phyloP scores from a whole-genome alignment of 2,888 invertebrate genomes.

The Andrena haemorrhoa region DNA sequence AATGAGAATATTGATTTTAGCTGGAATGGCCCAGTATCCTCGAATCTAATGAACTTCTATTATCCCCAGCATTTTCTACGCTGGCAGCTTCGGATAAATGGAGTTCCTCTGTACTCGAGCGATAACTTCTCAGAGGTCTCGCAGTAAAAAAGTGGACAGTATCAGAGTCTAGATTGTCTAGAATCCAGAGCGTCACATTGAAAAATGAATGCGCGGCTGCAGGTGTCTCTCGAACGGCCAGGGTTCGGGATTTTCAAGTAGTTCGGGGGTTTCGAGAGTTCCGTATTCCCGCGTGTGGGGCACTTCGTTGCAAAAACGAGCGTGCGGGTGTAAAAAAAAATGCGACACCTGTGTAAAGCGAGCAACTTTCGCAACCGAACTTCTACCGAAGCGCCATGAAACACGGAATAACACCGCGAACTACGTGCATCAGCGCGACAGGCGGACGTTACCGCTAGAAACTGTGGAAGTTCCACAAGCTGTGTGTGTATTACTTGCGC shows the following conservation, averaged over 20 bases:
- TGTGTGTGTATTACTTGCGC: neutral
- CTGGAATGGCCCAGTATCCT: no score
- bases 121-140: no score
- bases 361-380: neutral
- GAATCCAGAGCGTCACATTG: neutral
- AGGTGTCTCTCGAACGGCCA: no score
- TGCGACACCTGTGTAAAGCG: conserved; percentile 1
- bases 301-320: neutral
- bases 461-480: neutral
- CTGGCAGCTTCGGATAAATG: no score
- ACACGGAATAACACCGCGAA: neutral
- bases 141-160: no score
- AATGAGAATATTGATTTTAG: no score
- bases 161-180: no score
- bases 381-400: neutral
- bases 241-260: neutral
- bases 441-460: neutral
- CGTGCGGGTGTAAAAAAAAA: neutral
- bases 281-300: neutral
- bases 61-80: no score
- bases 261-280: neutral
- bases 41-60: no score
- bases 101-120: no score
- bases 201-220: neutral
- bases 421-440: neutral